Evolutionary conservation across 2,113 vertebrate genomes (phyloP).

Genomic region (Dermatemys mawii): DNA sequence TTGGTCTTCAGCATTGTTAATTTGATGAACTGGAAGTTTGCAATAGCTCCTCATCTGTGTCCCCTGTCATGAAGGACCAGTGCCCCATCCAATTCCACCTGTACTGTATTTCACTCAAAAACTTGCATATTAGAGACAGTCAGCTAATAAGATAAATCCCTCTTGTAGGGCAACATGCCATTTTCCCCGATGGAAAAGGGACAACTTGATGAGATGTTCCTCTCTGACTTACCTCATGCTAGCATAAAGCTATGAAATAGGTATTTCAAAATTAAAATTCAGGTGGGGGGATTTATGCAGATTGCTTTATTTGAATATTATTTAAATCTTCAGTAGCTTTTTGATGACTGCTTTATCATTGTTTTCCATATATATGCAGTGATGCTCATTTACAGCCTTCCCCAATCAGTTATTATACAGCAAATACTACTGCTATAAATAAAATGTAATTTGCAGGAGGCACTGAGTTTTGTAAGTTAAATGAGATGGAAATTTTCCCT

Average conservation of each 20-base stretch:
- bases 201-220: background rate
- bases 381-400: constrained; percentile 69
- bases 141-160: background rate
- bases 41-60: background rate
- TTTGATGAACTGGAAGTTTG: background rate
- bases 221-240: background rate
- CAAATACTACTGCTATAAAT: constrained; percentile 74
- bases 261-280: constrained; percentile 70
- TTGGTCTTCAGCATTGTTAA: background rate
- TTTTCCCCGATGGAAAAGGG: background rate
- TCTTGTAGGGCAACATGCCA: background rate
- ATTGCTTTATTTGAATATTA: constrained; percentile 69
- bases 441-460: constrained; percentile 69
- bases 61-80: background rate
- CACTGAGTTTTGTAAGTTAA: constrained; percentile 64
- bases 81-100: background rate
- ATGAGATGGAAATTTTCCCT: constrained; percentile 60
- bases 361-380: constrained; percentile 60
- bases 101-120: background rate
- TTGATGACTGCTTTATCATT: constrained; percentile 75
- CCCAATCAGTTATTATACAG: constrained; percentile 68
- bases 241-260: constrained; percentile 42
- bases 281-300: constrained; percentile 45
- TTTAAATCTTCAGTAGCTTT: constrained; percentile 71
- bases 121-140: background rate